Base-by-base conservation (phyloP, 2,797 vertebrate genomes). In the Cyprinella venusta region DNA sequence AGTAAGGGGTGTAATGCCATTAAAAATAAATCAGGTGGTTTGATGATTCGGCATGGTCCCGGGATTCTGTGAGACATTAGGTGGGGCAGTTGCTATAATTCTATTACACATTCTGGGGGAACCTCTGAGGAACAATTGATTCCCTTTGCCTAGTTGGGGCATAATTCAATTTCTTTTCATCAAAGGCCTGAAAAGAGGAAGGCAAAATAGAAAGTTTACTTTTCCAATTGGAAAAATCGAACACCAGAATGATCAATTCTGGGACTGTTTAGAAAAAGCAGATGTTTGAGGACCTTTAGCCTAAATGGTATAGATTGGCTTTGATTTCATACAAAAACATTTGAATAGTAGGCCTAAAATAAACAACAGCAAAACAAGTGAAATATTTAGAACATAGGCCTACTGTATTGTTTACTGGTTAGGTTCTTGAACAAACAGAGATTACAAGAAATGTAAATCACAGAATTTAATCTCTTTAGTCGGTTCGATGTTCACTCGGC, bases 1-100 rank as follows among this genome's bases (percentile, higher is more conserved):
- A 93, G 91, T 83, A 92, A 94, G 92, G 93, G 92, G 94, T 93
- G 92, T 95, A 95, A 95, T 95, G 93, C 94, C 92, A 94, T 95
- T 95, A 95, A 94, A 95, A 94, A 93, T 94, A 94, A 94, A 94
- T 95, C 93, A 95, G 94, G 92, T 95, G 94, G 93, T 93, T 94
- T 91, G 92, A 93, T 94, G 93, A 94, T 94, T 94, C 94, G 91
- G 91, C 93, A 86, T 89, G 90, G 92, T 90, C 88, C 86, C 86
- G 87, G 90, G 91, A 88, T 87, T 92, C 92, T 94, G 91, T 93
- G 91, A 92, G 91, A 87, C 92, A 93, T 94, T 94, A 91, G 92
- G 88, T 90, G 88, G 92, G 89, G 92, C 89, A 92, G 91, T 88
- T 91, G 92, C 91, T 86, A 90, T 95, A 93, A 95, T 95, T 93